Percentiles rank a stretch among this genome's conserved stretches.
Conservation (phyloP, 1,140 invertebrate species). For the Bilobella aurantiaca region DNA sequence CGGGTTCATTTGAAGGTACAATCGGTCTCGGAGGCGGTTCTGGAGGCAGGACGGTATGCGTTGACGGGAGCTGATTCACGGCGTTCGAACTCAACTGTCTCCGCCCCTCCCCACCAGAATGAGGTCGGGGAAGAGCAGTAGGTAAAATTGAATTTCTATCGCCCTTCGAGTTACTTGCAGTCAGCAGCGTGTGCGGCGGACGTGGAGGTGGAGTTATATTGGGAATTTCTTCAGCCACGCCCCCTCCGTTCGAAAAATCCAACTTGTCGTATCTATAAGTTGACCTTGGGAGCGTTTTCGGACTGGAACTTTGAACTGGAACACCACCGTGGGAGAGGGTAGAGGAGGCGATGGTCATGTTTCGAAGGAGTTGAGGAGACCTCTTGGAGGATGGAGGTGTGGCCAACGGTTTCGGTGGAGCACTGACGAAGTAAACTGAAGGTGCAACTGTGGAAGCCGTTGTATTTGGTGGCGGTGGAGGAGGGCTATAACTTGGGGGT, state of each 20-base stretch:
- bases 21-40: constrained; percentile 57
- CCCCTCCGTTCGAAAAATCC: constrained; percentile 10
- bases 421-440: constrained; percentile 24
- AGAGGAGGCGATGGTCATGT: constrained; percentile 30
- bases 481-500: constrained; percentile 30
- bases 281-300: constrained; percentile 28
- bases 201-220: constrained; percentile 34
- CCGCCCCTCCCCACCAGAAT: constrained; percentile 22
- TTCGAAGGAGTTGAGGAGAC: constrained; percentile 32
- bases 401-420: neutral
- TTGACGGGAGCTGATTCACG: constrained; percentile 2
- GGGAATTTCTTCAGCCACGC: constrained; percentile 27
- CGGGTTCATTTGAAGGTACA: constrained; percentile 41
- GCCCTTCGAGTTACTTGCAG: neutral
- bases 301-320: constrained; percentile 20
- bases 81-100: constrained; percentile 1
- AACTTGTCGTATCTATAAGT: constrained; percentile 13
- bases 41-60: constrained; percentile 42
- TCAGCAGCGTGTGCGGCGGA: constrained; percentile 18
- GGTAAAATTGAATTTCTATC: constrained; percentile 22
- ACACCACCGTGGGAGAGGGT: neutral
- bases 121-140: constrained; percentile 30
- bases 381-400: constrained; percentile 23
- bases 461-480: constrained; percentile 18
- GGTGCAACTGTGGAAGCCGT: constrained; percentile 25